Conservation (phyloP, 2,888 invertebrate genomes). For the Hedya salicella region DNA sequence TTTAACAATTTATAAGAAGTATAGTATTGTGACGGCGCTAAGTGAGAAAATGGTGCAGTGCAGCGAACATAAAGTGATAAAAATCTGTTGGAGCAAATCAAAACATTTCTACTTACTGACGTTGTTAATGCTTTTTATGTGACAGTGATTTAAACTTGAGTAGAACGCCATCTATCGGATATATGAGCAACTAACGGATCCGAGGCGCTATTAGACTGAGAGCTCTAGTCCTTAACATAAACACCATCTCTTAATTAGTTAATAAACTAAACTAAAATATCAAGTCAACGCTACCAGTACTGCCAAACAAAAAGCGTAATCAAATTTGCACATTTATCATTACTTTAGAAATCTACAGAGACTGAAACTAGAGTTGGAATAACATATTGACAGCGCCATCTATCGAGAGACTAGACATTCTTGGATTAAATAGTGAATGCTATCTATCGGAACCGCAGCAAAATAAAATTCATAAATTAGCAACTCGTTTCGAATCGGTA, state of each 20-base stretch:
- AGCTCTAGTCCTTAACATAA: conserved; percentile 9
- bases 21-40: conserved; percentile 2
- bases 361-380: background rate
- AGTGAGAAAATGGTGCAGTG: conserved; percentile 32
- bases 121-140: conserved; percentile 60
- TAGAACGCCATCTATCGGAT: background rate
- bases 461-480: background rate
- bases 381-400: background rate
- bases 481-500: too few relatives aligned
- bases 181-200: too few relatives aligned
- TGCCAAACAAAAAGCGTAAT: too few relatives aligned
- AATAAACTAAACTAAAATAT: too few relatives aligned
- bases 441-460: background rate
- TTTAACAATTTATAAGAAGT: background rate
- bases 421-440: background rate
- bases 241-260: conserved; percentile 15
- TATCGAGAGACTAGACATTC: background rate
- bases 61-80: conserved; percentile 48
- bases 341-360: too few relatives aligned
- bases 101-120: conserved; percentile 52
- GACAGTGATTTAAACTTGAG: conserved; percentile 52
- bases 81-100: conserved; percentile 46
- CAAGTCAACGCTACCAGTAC: conserved; percentile 4
- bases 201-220: conserved; percentile 4
- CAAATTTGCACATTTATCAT: too few relatives aligned